phyloP scores from a whole-genome alignment of 2,113 vertebrate genomes.

The Aix galericulata region DNA sequence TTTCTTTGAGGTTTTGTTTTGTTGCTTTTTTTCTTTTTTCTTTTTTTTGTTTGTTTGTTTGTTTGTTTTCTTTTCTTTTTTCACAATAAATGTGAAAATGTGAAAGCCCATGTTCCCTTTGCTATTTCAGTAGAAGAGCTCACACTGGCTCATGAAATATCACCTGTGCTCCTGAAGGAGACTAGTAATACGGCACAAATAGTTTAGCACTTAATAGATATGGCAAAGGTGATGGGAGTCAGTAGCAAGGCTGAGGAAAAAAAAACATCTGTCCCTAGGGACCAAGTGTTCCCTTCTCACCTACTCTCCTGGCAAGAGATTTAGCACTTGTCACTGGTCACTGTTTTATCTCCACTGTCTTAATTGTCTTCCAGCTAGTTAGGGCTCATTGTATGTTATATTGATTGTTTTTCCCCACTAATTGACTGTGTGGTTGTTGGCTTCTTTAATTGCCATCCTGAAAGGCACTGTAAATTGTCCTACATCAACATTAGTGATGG shows the following conservation, averaged over 20 bases:
- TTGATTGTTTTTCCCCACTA: slow-evolving; percentile 62
- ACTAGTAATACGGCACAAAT: background rate
- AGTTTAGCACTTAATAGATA: background rate
- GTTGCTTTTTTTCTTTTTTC: no score
- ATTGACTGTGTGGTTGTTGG: slow-evolving; percentile 51
- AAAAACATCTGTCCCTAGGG: background rate
- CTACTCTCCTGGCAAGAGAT: background rate
- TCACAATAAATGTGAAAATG: background rate
- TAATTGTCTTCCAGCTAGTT: slow-evolving; percentile 60
- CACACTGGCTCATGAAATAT: no score
- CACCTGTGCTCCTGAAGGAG: background rate
- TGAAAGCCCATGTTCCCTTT: background rate
- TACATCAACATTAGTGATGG: slow-evolving; percentile 23
- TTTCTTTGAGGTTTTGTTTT: no score
- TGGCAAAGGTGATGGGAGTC: background rate
- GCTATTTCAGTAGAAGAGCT: background rate
- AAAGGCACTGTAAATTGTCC: slow-evolving; percentile 52
- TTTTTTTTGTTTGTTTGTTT: no score
- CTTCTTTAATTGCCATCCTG: slow-evolving; percentile 59
- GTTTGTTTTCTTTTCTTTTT: no score
- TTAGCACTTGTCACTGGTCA: slow-evolving; percentile 52
- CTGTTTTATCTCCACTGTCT: slow-evolving; percentile 55
- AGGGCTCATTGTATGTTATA: slow-evolving; percentile 55
- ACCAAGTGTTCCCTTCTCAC: background rate
- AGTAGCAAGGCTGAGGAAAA: background rate